phyloP scores from a whole-genome alignment of 2,888 invertebrate species.

The Drosophila niveifrons region DNA sequence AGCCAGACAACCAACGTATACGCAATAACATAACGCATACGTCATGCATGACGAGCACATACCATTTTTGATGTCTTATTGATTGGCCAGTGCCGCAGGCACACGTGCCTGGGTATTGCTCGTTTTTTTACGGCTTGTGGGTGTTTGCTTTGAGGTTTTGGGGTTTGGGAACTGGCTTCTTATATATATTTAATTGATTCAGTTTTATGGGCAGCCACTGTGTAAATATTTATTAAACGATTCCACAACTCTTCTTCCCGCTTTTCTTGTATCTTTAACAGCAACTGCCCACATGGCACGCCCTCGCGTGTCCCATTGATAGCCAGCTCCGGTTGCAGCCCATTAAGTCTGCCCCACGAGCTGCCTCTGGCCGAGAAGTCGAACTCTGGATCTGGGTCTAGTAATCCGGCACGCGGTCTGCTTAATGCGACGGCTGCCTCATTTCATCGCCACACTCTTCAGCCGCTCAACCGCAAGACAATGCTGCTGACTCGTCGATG shows the following conservation, averaged over 20 bases:
- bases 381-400: conserved; percentile 19
- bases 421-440: conserved; percentile 77
- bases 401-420: conserved; percentile 63
- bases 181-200: conserved; percentile 65
- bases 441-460: conserved; percentile 78
- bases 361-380: conserved; percentile 32
- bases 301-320: conserved; percentile 92
- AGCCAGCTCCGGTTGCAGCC: conserved; percentile 83
- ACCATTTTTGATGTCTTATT: conserved; percentile 64
- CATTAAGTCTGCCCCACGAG: conserved; percentile 54
- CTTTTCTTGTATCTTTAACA: conserved; percentile 50
- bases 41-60: conserved; percentile 30
- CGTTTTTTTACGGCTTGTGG: conserved; percentile 28
- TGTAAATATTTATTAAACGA: conserved; percentile 67
- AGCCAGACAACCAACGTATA: conserved; percentile 16
- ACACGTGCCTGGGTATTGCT: conserved; percentile 34
- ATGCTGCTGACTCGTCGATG: conserved; percentile 66
- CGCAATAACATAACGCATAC: conserved; percentile 43
- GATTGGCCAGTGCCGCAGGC: conserved; percentile 55
- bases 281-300: conserved; percentile 88
- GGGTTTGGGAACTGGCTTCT: conserved; percentile 33
- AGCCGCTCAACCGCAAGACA: conserved; percentile 72
- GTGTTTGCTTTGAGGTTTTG: conserved; percentile 22
- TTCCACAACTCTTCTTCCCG: conserved; percentile 23
- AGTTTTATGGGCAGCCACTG: conserved; percentile 56